phyloP scores from a whole-genome alignment of 2,888 invertebrate genomes.

The Hirtodrosophila cameraria region DNA sequence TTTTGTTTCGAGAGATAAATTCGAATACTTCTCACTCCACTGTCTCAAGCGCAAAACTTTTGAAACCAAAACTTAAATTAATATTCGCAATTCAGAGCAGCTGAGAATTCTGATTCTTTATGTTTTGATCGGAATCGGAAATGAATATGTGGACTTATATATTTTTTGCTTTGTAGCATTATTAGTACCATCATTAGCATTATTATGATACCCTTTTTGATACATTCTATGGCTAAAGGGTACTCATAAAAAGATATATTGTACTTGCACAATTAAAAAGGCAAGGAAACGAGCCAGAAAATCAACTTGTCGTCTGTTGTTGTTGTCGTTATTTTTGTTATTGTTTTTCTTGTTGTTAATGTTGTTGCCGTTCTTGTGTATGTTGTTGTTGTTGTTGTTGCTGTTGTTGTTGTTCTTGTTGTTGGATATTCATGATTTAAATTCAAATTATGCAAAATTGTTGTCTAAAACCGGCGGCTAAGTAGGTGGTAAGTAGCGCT shows the following conservation, averaged over 20 bases:
- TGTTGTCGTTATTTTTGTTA: constrained; percentile 19
- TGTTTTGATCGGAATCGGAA: too few species aligned
- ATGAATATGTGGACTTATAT: too few species aligned
- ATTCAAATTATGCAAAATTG: constrained; percentile 76
- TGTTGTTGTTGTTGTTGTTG: constrained; percentile 12
- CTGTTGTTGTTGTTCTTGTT: constrained; percentile 20
- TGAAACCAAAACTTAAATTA: too few species aligned
- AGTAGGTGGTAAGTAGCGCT: constrained; percentile 81
- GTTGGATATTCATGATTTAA: constrained; percentile 66
- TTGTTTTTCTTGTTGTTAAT: constrained; percentile 12
- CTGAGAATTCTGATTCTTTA: too few species aligned
- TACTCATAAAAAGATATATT: constrained; percentile 32
- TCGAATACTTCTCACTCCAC: too few species aligned
- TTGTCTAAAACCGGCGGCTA: constrained; percentile 78
- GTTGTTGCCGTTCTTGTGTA: constrained; percentile 19
- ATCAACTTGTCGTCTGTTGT: constrained; percentile 48
- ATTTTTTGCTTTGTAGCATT: too few species aligned
- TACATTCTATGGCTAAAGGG: background rate
- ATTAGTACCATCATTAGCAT: too few species aligned
- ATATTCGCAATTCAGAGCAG: too few species aligned
- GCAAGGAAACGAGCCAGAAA: constrained; percentile 49
- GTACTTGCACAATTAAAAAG: constrained; percentile 43
- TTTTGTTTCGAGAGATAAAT: too few species aligned
- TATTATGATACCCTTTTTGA: too few species aligned
- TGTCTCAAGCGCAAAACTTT: too few species aligned